Evolutionary conservation across 1,140 invertebrate species (phyloP), one percentile per base, ranked within the genome.

Genomic region (Portunus trituberculatus): DNA sequence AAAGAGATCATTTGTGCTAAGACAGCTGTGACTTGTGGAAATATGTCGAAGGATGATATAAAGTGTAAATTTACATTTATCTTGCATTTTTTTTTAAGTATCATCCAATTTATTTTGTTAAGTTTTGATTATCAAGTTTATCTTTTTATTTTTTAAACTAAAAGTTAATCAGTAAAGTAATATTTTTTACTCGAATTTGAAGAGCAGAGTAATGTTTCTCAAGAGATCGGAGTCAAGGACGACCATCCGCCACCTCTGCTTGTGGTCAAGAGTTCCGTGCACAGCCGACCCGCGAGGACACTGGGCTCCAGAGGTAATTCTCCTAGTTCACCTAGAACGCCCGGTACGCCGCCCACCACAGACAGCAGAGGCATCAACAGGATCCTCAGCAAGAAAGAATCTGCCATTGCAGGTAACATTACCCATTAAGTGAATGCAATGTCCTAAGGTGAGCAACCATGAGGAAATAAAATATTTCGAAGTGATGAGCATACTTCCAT

Each of bases 361-460:
- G 87, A 52, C 16, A 88, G n/a, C 83, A 93, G 31, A 7, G 93
- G 93, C 28, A 87, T 93, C 46, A 93, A 93, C 84, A 39, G 28
- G 12, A 52, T 93, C 48, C 84, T 93, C 45, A 88, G 39, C 84
- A 93, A 39, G 28, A 93, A 93, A 14, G 93, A 93, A 67, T 46
- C 52, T 29, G 59, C 93, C 6, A 28, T 20, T 67, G 10, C 12
- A 52, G 32, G 16, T 28, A n/a, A 86, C 16, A 76, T 39, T 82
- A 10, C 1, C 39, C 6, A 39, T 6, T 39, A 39, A 39, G 39
- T 39, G 6, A 6, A 39, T 2, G 6, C 39, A 39, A 39, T 39
- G 39, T 39, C 39, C 39, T 1, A 39, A 39, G 39, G 39, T 39
- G 39, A 39, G 39, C 39, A 39, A 39, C 39, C 1, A 2, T 39